Percentiles rank a stretch among this genome's conserved stretches.
Conservation (phyloP, 2,797 vertebrate genomes). For the Gymnothorax reevesii region DNA sequence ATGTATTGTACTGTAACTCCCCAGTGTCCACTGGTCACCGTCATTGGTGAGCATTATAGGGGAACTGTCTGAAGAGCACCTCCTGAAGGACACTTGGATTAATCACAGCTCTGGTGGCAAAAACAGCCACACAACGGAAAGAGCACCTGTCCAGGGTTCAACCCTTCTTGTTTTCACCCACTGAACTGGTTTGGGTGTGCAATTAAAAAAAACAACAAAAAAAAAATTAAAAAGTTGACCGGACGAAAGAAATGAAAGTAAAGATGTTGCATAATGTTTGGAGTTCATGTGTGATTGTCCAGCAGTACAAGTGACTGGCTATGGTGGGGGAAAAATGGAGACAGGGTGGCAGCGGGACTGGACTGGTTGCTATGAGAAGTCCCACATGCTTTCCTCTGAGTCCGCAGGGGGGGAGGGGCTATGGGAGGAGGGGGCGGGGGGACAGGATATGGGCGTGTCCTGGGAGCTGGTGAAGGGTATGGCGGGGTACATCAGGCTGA, state of each 20-base stretch:
- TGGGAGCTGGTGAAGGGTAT: slow-evolving; percentile 71
- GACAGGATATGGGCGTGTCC: slow-evolving; percentile 62
- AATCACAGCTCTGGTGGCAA: slow-evolving; percentile 2
- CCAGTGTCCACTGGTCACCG: neutral
- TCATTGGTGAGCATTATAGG: neutral
- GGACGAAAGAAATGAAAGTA: slow-evolving; percentile 39
- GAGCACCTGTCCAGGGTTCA: neutral
- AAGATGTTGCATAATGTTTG: slow-evolving; percentile 55
- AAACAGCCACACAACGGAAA: slow-evolving; percentile 2
- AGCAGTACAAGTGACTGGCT: slow-evolving; percentile 51
- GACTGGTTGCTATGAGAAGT: slow-evolving; percentile 66
- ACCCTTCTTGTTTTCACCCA: too few relatives aligned
- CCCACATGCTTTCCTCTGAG: slow-evolving; percentile 64
- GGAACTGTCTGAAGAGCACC: neutral
- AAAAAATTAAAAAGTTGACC: slow-evolving; percentile 48
- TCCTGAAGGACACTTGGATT: neutral
- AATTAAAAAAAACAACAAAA: slow-evolving; percentile 25
- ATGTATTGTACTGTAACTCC: neutral
- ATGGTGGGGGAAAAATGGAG: slow-evolving; percentile 2
- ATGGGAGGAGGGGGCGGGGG: slow-evolving; percentile 57
- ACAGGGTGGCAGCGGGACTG: neutral
- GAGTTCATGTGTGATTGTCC: slow-evolving; percentile 66
- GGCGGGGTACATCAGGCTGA: slow-evolving; percentile 86
- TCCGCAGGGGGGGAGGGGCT: slow-evolving; percentile 43
- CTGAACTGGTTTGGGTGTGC: neutral